Evolutionary conservation across 2,797 vertebrate species (phyloP).

Genomic region (Chrysocyon brachyurus): DNA sequence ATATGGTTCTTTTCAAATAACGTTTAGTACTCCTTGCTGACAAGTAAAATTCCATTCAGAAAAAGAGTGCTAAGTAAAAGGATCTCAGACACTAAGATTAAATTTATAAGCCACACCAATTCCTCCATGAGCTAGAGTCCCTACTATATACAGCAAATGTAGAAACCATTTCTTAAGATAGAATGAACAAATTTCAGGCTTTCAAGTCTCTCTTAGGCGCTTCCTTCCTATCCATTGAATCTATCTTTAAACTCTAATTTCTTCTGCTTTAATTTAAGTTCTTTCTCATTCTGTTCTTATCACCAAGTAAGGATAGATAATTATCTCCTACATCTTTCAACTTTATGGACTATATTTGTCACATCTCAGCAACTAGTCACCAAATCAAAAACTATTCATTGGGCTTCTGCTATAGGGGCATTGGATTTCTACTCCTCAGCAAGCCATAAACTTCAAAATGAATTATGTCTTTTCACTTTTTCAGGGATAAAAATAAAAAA

Average conservation of each 20-base stretch:
- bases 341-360: background rate
- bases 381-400: constrained; percentile 46
- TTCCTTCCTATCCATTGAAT: background rate
- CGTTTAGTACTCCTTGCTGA: constrained; percentile 47
- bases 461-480: constrained; percentile 50
- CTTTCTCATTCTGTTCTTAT: constrained; percentile 17
- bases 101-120: background rate
- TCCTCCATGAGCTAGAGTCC: background rate
- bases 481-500: background rate
- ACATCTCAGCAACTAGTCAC: constrained; percentile 43
- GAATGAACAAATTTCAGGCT: constrained; percentile 8
- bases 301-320: constrained; percentile 28
- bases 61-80: constrained; percentile 22
- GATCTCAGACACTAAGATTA: constrained; percentile 48
- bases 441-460: constrained; percentile 17
- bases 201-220: background rate
- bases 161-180: constrained; percentile 36
- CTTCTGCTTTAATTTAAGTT: constrained; percentile 34
- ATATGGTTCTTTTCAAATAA: constrained; percentile 63
- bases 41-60: constrained; percentile 59
- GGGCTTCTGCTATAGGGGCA: background rate
- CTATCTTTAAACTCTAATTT: constrained; percentile 57
- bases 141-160: background rate
- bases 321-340: constrained; percentile 54
- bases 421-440: constrained; percentile 13